Base-by-base conservation (phyloP, 2,888 invertebrate species). In the Platycheirus albimanus region DNA sequence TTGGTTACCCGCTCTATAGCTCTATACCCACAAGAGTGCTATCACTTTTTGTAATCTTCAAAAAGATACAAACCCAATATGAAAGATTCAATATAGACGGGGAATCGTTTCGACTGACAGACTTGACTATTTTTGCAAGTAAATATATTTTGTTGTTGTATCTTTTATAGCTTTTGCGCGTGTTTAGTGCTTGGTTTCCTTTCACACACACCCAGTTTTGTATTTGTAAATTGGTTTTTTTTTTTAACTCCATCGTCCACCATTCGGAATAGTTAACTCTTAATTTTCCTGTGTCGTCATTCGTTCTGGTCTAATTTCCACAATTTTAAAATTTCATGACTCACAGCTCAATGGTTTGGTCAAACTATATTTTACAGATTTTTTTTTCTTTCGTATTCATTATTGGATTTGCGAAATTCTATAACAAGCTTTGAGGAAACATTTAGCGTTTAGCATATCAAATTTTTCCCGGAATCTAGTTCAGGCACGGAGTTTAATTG, bases 181-280 rank as follows among this genome's bases (percentile, higher is more conserved):
- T 58, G 58, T 58, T 58, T 24, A 28, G 13, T 58, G 41, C 6
- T 24, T 24, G 6, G 15, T 41, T 41, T 58, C 11, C 11, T 41
- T 24, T 41, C 24, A 41, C 58, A 41, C 58, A 58, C 58, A 58
- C 41, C 58, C 41, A 58, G 41, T 41, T 58, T 58, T 6, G 13
- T 41, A 24, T 15, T n/a, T n/a, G n/a, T n/a, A 3, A 11, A 49
- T 20, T 49, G 13, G 17, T 11, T 13, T 52, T 33, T 52, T 54
- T 36, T 36, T 20, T 13, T 19, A 10, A 11, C 20, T n/a, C n/a
- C n/a, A 54, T 54, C 3, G 15, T 24, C 24, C 30, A 33, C 30
- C 30, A 33, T 4, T 8, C 24, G 6, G 11, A 36, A 36, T n/a
- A n/a, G 15, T 2, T 52, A 8, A 3, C 36, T 54, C n/a, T 33